Base-by-base conservation (phyloP, 2,113 vertebrate species). In the Campylomormyrus numenius region DNA sequence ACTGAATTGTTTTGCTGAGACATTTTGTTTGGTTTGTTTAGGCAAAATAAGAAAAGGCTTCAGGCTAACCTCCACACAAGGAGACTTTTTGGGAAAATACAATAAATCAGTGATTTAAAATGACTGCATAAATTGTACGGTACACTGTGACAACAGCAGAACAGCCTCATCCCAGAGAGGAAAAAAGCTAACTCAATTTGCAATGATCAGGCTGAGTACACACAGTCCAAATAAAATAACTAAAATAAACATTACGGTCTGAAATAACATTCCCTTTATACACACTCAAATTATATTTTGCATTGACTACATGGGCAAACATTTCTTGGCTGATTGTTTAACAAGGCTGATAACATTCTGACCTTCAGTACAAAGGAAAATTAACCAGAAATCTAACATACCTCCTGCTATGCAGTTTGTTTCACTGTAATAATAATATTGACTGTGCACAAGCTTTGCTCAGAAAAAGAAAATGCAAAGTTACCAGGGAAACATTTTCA, bases 101-200 rank as follows among this genome's bases (percentile, higher is more conserved):
- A 89, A 89, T 19, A 46, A 42, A 52, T 62, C 52, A 9, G 89
- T 62, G 39, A 46, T 42, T 89, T 9, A 89, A 62, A 66, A 88
- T 62, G 53, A 46, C 24, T 85, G 13, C 53, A 46, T 45, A 88
- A 45, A 27, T 19, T 19, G 46, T 45, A 85, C 52, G 4, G 21
- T 13, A 62, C 5, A 46, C 77, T 13, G 50, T 58, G 49, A 56
- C 48, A 80, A 84, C 13, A 83, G 31, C 53, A 53, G 62, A 62
- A 50, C 88, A 89, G 21, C 35, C 21, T 58, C 53, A 19, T 24
- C 15, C 17, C 13, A 52, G 46, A 52, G 27, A 74, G 52, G n/a
- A 80, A 77, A 42, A 80, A 80, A 80, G 31, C 31, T 50, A 89
- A 80, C 46, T 80, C 70, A 49, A 80, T 89, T 89, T 49, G 46